Conservation (phyloP, 2,797 vertebrate species). For the Enteromius paludinosus region DNA sequence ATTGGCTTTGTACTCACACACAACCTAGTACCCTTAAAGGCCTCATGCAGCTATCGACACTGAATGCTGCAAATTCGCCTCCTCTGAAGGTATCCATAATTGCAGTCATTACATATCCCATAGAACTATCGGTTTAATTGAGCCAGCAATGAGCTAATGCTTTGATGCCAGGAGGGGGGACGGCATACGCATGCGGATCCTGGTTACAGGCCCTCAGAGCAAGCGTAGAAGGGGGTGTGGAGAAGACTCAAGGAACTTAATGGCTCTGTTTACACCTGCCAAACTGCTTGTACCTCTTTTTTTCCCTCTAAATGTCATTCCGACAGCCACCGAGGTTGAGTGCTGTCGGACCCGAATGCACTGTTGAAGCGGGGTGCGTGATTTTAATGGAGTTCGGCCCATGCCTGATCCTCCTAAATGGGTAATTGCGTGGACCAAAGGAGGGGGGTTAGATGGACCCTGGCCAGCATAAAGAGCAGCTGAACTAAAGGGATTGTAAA, state of each 20-base stretch:
- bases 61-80: slow-evolving; percentile 51
- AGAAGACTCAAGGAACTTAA: slow-evolving; percentile 52
- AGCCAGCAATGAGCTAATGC: slow-evolving; percentile 57
- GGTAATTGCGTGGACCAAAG: slow-evolving; percentile 33
- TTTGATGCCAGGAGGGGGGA: slow-evolving; percentile 38
- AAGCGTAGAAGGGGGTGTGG: slow-evolving; percentile 8
- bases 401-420: slow-evolving; percentile 39
- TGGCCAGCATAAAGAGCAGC: slow-evolving; percentile 1
- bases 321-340: slow-evolving; percentile 45
- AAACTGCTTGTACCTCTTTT: slow-evolving; percentile 52
- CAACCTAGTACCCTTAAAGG: slow-evolving; percentile 54
- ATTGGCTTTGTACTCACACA: slow-evolving; percentile 49
- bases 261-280: slow-evolving; percentile 60
- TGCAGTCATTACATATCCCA: slow-evolving; percentile 60
- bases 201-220: slow-evolving; percentile 38
- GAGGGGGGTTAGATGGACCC: slow-evolving; percentile 19
- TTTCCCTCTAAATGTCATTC: slow-evolving; percentile 53
- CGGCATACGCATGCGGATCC: background rate
- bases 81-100: slow-evolving; percentile 59
- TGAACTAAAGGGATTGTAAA: slow-evolving; percentile 35
- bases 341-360: slow-evolving; percentile 32
- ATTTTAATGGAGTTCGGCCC: slow-evolving; percentile 48
- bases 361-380: slow-evolving; percentile 21
- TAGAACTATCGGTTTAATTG: slow-evolving; percentile 62
- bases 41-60: slow-evolving; percentile 39